Evolutionary conservation across 1,140 invertebrate genomes (phyloP), one percentile per base, ranked within the genome.

Genomic region (Tetramorium parvispinum): DNA sequence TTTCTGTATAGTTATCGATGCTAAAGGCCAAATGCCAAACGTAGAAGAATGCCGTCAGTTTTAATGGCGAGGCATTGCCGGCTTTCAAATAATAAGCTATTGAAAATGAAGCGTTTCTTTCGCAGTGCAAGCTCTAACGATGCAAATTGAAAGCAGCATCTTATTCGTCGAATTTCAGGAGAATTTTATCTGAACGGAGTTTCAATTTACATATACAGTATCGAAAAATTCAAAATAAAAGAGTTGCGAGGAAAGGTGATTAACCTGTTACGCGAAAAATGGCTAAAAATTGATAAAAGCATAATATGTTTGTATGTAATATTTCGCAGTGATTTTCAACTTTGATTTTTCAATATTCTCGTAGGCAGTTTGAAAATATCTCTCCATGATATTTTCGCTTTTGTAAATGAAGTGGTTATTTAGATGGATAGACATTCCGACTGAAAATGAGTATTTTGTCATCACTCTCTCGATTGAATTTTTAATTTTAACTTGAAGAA

Each of bases 261-360:
- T 70, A 81, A 79, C 21, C 37, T 61, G 21, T 59, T 77, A 16
- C 40, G 11, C 6, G 32, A 66, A 65, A 18, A 78, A 24, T 46
- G 24, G 13, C 32, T 13, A 37, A 40, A 66, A 37, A 49, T 79
- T n/a, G 6, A 66, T 43, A 18, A 51, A 79, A 65, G 21, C 43
- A 37, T 32, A 79, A 37, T 59, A 51, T 51, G 16, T 55, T 24
- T 46, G 21, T 32, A 37, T 13, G 18, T 27, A 55, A 65, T 46
- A 49, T 49, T 49, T 1, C 21, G 18, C 43, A 21, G 0, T 68
- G 37, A 24, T 73, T 55, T 43, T 2, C 46, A 53, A 18, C 32
- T 18, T 18, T 13, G n/a, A 68, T 70, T 81, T 70, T 81, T 8
- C 63, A 81, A 81, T 81, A 70, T 68, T 55, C 37, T 55, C 32